Conservation (phyloP, 2,797 vertebrate species). For the Benthosema pterotum region DNA sequence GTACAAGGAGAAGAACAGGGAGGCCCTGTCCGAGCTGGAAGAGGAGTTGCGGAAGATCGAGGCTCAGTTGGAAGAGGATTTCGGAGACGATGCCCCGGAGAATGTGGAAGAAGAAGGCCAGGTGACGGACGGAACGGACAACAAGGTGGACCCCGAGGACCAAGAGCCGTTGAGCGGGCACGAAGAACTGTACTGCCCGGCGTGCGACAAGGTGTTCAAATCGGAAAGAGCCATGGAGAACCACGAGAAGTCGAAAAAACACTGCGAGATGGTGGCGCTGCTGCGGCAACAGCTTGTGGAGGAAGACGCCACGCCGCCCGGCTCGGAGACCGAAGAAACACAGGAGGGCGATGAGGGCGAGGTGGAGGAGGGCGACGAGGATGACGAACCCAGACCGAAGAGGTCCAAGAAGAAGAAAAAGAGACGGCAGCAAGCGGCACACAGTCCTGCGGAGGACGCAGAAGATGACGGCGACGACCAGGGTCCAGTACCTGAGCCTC, state of each 20-base stretch:
- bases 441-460: slow-evolving; percentile 26
- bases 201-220: slow-evolving; percentile 93
- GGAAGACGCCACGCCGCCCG: slow-evolving; percentile 80
- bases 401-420: slow-evolving; percentile 93
- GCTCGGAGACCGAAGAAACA: slow-evolving; percentile 62
- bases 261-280: slow-evolving; percentile 91
- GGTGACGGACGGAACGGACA: slow-evolving; percentile 64
- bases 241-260: slow-evolving; percentile 94
- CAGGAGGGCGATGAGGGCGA: slow-evolving; percentile 35
- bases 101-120: slow-evolving; percentile 79
- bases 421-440: slow-evolving; percentile 81
- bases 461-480: too few relatives aligned
- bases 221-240: slow-evolving; percentile 96
- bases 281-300: slow-evolving; percentile 90
- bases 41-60: slow-evolving; percentile 95
- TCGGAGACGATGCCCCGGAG: slow-evolving; percentile 86
- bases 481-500: slow-evolving; percentile 6
- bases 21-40: slow-evolving; percentile 90
- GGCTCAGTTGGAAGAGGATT: slow-evolving; percentile 91
- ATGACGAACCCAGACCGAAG: slow-evolving; percentile 81
- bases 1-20: slow-evolving; percentile 96
- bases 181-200: slow-evolving; percentile 92
- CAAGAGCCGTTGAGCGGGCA: slow-evolving; percentile 72
- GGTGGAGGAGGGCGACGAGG: slow-evolving; percentile 61
- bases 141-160: slow-evolving; percentile 66